These are phyloP conservation scores for Cerceris ruficornis DNA, from an alignment of 2,888 invertebrate species.

Conservation along the genomic window DNA sequence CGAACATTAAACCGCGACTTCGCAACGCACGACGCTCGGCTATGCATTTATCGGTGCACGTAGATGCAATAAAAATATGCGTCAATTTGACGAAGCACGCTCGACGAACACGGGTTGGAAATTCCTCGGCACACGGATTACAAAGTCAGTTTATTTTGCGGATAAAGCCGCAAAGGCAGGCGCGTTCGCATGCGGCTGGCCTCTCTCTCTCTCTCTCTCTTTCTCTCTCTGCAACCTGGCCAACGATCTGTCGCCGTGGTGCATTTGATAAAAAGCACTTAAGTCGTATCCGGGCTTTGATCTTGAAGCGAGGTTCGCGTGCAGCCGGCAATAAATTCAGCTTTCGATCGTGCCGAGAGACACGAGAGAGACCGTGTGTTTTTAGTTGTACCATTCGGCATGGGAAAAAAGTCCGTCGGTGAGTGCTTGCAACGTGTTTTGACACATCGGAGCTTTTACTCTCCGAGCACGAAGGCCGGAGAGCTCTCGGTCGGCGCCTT, in stretches of 20 bases:
- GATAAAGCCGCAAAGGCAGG: no score
- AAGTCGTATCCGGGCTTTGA: slow-evolving; percentile 66
- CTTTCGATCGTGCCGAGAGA: slow-evolving; percentile 42
- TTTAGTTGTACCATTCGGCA: slow-evolving; percentile 31
- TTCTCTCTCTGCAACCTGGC: no score
- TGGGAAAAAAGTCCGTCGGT: background rate
- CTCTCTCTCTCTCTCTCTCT: no score
- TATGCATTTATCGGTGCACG: no score
- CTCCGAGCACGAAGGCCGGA: background rate
- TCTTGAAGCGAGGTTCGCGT: slow-evolving; percentile 62
- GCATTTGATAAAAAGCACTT: slow-evolving; percentile 65
- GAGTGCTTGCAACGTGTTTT: background rate
- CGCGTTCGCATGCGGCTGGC: no score
- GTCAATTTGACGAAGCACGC: background rate
- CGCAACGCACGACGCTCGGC: no score
- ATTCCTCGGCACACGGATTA: background rate
- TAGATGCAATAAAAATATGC: background rate
- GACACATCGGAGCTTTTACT: slow-evolving; percentile 11
- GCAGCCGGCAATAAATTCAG: slow-evolving; percentile 59
- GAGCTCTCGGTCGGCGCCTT: background rate
- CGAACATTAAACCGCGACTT: no score
- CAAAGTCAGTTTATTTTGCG: background rate
- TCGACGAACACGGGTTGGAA: background rate
- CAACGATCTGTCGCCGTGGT: slow-evolving; percentile 49
- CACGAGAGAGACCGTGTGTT: slow-evolving; percentile 45